A percentile compares a stretch with the other conserved stretches of the same genome.
Conservation (phyloP, 1,140 invertebrate genomes). For the Sitophilus oryzae region DNA sequence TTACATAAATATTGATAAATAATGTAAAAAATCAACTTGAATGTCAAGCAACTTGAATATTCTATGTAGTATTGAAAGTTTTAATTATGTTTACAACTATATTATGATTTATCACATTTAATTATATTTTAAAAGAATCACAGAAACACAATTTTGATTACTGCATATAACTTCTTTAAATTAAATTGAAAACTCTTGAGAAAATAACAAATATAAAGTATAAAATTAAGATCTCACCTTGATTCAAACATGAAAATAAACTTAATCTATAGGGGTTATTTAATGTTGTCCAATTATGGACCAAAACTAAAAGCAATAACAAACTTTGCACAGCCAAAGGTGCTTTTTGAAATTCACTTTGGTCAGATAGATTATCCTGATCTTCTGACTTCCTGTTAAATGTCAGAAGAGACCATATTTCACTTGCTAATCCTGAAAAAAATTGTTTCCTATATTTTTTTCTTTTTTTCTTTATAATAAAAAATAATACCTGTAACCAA, state of each 20-base stretch:
- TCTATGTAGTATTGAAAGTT: too few species aligned
- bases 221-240: constrained; percentile 47
- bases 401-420: constrained; percentile 68
- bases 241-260: constrained; percentile 73
- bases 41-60: too few species aligned
- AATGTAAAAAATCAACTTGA: too few species aligned
- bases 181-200: background rate
- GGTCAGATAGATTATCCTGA: constrained; percentile 39
- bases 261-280: constrained; percentile 81
- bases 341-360: constrained; percentile 48
- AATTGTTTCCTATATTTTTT: background rate
- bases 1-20: too few species aligned
- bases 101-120: too few species aligned
- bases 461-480: constrained; percentile 4
- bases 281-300: constrained; percentile 81
- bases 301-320: constrained; percentile 77
- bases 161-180: too few species aligned
- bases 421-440: constrained; percentile 54
- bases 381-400: constrained; percentile 45
- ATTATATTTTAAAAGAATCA: too few species aligned
- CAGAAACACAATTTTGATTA: too few species aligned
- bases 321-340: constrained; percentile 85
- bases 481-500: constrained; percentile 62
- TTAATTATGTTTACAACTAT: too few species aligned
- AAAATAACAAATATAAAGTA: background rate